Evolutionary conservation across 2,888 invertebrate species (phyloP).

Genomic region (Drosophila cyrtoloma): DNA sequence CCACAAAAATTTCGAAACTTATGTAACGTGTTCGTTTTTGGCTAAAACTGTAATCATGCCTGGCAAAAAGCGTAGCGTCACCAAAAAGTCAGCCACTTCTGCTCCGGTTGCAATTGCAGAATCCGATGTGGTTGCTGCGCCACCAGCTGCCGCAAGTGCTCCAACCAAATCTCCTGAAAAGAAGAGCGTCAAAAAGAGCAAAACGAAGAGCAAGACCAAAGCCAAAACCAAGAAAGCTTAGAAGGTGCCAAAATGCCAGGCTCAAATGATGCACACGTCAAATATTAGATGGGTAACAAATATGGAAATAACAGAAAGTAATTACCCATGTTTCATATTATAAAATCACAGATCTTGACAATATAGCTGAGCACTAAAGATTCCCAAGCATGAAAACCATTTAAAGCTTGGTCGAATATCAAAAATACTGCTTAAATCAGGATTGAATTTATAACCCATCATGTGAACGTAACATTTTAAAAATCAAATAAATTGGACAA

Average conservation of each 20-base stretch:
- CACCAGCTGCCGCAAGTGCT: neutral
- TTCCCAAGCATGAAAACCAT: neutral
- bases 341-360: neutral
- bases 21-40: slow-evolving; percentile 3
- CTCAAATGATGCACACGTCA: neutral
- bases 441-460: neutral
- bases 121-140: neutral
- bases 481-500: neutral
- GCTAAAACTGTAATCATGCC: slow-evolving; percentile 26
- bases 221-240: slow-evolving; percentile 37
- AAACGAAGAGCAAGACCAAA: slow-evolving; percentile 38
- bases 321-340: neutral
- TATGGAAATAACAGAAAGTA: fast-evolving
- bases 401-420: neutral
- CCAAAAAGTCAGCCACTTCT: slow-evolving; percentile 17
- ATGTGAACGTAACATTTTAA: neutral
- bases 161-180: neutral
- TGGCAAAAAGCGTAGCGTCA: slow-evolving; percentile 43
- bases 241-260: neutral
- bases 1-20: slow-evolving; percentile 23
- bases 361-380: neutral
- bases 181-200: slow-evolving; percentile 33
- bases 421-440: neutral
- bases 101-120: neutral
- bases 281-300: neutral